Evolutionary conservation across 2,888 invertebrate genomes (phyloP).

Genomic region (Erpobdella octoculata): DNA sequence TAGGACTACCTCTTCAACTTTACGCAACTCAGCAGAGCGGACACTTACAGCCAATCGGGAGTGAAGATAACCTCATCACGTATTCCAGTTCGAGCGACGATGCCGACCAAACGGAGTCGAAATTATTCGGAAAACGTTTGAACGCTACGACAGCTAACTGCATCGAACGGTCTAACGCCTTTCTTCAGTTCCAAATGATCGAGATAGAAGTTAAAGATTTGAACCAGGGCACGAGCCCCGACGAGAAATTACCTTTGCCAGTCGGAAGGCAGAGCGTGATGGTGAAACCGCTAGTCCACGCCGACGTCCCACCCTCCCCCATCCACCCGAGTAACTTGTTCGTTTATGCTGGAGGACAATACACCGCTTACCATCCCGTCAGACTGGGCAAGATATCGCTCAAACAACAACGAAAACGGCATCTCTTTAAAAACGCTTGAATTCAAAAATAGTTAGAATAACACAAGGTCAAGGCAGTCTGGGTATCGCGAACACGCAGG

Average conservation of each 20-base stretch:
- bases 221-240: background rate
- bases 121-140: too few species aligned
- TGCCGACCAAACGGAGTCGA: too few species aligned
- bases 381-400: background rate
- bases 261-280: background rate
- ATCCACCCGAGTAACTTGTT: background rate
- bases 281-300: background rate
- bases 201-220: background rate
- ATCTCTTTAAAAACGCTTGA: constrained; percentile 4
- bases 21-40: background rate
- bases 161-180: too few species aligned
- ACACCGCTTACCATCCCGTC: background rate
- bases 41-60: too few species aligned
- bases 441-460: background rate
- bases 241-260: background rate
- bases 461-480: too few species aligned
- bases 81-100: too few species aligned
- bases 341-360: background rate
- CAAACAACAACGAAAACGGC: background rate
- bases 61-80: too few species aligned
- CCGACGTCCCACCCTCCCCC: background rate
- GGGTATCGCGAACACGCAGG: too few species aligned
- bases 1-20: too few species aligned
- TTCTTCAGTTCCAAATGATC: background rate
- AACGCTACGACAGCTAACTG: too few species aligned